Evolutionary conservation across 2,888 invertebrate genomes (phyloP).

Genomic region (Spialia ferax): DNA sequence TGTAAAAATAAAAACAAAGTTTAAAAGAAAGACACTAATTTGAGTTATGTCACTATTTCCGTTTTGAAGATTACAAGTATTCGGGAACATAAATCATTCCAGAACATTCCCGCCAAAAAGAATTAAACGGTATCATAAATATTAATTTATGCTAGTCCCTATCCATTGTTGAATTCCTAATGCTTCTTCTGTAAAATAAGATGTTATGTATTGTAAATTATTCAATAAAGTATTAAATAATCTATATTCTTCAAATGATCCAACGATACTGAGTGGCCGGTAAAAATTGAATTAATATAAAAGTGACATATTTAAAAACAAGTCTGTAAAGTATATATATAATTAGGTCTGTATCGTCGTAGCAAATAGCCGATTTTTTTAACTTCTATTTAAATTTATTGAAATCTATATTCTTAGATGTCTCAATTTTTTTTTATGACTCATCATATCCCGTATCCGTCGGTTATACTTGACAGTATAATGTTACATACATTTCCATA

Average conservation of each 20-base stretch:
- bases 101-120: conserved; percentile 23
- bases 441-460: too few relatives aligned
- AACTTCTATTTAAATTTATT: too few relatives aligned
- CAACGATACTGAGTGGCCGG: background rate
- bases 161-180: conserved; percentile 58
- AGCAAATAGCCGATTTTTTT: too few relatives aligned
- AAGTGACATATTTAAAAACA: too few relatives aligned
- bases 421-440: too few relatives aligned
- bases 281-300: background rate
- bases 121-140: conserved; percentile 18
- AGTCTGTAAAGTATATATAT: too few relatives aligned
- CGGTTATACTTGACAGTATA: too few relatives aligned
- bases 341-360: too few relatives aligned
- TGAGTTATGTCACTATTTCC: background rate
- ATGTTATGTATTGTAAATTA: conserved; percentile 54
- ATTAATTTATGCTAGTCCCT: conserved; percentile 56
- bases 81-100: conserved; percentile 1
- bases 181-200: conserved; percentile 53
- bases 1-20: background rate
- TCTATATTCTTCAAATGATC: conserved; percentile 47
- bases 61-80: background rate
- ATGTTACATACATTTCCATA: too few relatives aligned
- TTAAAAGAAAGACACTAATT: too few relatives aligned
- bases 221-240: conserved; percentile 53
- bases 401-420: too few relatives aligned